A percentile compares a stretch with the other conserved stretches of the same genome.
Conservation (phyloP, 2,797 vertebrate species). For the Muscicapa striata region DNA sequence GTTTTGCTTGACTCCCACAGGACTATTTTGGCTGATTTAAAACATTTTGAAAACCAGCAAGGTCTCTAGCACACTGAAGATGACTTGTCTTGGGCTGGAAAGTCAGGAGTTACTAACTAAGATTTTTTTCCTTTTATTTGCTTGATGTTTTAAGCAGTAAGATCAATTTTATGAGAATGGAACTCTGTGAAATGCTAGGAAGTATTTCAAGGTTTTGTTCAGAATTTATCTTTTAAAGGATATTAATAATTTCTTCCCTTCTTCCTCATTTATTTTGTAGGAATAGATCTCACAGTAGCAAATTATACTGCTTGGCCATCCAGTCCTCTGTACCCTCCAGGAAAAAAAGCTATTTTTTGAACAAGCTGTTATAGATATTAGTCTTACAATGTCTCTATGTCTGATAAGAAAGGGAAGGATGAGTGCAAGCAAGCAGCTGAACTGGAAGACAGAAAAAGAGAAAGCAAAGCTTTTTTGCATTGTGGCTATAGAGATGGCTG, state of each 20-base stretch:
- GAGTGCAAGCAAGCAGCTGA: background rate
- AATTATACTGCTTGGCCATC: background rate
- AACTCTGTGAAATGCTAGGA: background rate
- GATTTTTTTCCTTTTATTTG: background rate
- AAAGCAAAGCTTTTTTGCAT: background rate
- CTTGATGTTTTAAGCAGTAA: background rate
- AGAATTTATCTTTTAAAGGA: background rate
- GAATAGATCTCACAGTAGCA: background rate
- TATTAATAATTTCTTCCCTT: constrained; percentile 3
- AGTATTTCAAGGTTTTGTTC: background rate
- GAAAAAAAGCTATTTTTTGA: constrained; percentile 28
- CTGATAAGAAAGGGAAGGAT: constrained; percentile 27
- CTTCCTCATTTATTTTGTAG: background rate
- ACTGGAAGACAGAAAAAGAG: background rate
- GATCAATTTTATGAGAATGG: background rate
- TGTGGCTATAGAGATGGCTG: background rate
- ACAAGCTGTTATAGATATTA: constrained; percentile 12
- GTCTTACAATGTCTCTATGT: background rate
- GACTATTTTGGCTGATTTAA: background rate
- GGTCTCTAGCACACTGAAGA: background rate
- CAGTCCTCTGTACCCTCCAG: background rate
- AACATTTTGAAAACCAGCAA: background rate
- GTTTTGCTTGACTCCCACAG: background rate
- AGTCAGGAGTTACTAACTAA: background rate
- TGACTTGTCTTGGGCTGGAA: background rate